Evolutionary conservation across 1,140 invertebrate genomes (phyloP).

Genomic region (Rhysida immarginata): DNA sequence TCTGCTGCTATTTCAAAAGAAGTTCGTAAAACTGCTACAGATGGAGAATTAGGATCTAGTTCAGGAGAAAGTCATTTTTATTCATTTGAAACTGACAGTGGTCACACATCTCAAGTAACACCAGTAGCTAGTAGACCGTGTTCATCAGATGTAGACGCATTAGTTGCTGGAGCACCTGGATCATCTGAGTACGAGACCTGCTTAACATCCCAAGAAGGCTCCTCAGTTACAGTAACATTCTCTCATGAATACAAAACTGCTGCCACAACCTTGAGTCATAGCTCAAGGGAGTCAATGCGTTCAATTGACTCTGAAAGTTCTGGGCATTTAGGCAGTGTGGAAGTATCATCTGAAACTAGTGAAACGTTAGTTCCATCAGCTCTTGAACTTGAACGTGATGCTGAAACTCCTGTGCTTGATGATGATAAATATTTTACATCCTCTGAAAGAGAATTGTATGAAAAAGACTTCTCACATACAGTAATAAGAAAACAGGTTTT

Average conservation of each 20-base stretch:
- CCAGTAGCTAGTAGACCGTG: conserved; percentile 51
- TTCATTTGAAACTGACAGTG: conserved; percentile 53
- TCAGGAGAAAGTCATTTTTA: conserved; percentile 80
- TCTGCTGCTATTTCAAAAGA: too few species aligned
- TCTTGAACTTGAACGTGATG: conserved; percentile 31
- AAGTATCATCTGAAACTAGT: conserved; percentile 67
- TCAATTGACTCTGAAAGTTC: conserved; percentile 76
- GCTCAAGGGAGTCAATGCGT: conserved; percentile 69
- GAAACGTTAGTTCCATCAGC: conserved; percentile 72
- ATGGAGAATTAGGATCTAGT: conserved; percentile 44
- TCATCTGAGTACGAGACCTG: conserved; percentile 81
- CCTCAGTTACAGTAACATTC: conserved; percentile 38
- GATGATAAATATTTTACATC: conserved; percentile 24
- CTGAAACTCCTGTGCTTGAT: conserved; percentile 19
- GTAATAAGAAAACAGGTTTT: conserved; percentile 24
- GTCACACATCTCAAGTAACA: conserved; percentile 31
- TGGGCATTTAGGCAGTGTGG: conserved; percentile 67
- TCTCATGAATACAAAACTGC: conserved; percentile 75
- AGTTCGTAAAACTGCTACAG: background rate
- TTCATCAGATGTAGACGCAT: conserved; percentile 70
- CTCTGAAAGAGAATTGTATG: conserved; percentile 35
- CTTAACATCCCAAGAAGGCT: conserved; percentile 54
- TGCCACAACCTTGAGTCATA: conserved; percentile 51
- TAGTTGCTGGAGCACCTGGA: conserved; percentile 38
- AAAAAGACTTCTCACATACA: conserved; percentile 32